Evolutionary conservation across 2,797 vertebrate genomes (phyloP).

Genomic region (Amazona finschi): DNA sequence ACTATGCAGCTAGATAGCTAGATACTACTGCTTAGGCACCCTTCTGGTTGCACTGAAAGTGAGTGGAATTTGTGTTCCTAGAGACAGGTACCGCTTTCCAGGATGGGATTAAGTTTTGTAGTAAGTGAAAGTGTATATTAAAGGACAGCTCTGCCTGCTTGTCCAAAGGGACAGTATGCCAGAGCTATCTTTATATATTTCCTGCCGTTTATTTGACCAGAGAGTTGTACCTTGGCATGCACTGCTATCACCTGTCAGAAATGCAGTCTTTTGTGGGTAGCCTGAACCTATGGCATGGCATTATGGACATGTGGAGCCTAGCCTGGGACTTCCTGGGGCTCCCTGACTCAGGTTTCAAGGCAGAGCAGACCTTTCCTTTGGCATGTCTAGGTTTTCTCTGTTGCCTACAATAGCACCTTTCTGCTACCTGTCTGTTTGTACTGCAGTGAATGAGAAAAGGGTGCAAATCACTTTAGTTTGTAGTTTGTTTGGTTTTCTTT

Average conservation of each 20-base stretch:
- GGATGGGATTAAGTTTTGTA: neutral
- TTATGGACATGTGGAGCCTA: rapidly evolving
- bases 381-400: neutral
- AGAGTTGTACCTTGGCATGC: neutral
- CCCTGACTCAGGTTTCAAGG: neutral
- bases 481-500: neutral
- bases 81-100: neutral
- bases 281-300: neutral
- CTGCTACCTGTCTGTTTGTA: neutral
- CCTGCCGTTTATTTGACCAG: rapidly evolving
- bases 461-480: neutral
- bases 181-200: neutral
- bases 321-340: neutral
- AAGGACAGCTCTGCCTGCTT: neutral
- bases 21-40: neutral
- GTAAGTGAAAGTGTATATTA: neutral
- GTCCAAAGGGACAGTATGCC: neutral
- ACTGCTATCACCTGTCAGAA: neutral
- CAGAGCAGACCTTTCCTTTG: neutral
- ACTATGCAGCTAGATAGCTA: neutral
- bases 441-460: neutral
- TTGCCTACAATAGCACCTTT: neutral
- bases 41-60: neutral
- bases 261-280: neutral
- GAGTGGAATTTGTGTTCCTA: neutral